A percentile compares a stretch with the other conserved stretches of the same genome.
These are phyloP conservation scores for Odontamblyopus lacepedii DNA, from an alignment of 2,797 vertebrate genomes.

Conservation along the genomic window DNA sequence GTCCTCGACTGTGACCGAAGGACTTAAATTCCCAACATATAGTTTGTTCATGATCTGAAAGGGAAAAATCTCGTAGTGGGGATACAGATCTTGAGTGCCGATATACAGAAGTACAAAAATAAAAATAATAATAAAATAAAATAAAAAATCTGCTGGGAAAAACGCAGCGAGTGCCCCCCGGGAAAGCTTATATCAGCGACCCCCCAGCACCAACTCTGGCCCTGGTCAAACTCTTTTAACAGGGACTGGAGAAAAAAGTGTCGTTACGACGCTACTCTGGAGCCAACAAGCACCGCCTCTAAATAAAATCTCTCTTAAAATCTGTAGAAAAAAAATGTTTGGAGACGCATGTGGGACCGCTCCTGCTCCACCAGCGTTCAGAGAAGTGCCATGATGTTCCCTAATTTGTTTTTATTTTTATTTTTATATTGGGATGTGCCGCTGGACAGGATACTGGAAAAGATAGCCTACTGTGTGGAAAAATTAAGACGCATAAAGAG, in stretches of 20 bases:
- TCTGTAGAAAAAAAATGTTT: constrained; percentile 70
- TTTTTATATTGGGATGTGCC: constrained; percentile 58
- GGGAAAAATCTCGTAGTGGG: constrained; percentile 62
- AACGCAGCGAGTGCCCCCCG: constrained; percentile 72
- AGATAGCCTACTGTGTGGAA: constrained; percentile 52
- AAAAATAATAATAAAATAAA: constrained; percentile 40
- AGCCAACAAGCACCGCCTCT: constrained; percentile 85
- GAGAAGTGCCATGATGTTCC: constrained; percentile 69
- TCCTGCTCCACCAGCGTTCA: constrained; percentile 44
- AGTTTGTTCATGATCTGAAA: constrained; percentile 93
- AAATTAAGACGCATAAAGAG: constrained; percentile 56
- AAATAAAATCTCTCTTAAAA: constrained; percentile 81
- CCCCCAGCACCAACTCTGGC: constrained; percentile 82
- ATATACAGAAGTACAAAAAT: constrained; percentile 58
- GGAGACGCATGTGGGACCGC: constrained; percentile 68
- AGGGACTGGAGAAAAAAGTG: constrained; percentile 79
- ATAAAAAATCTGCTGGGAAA: constrained; percentile 57
- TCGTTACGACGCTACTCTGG: constrained; percentile 81
- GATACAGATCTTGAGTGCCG: constrained; percentile 61
- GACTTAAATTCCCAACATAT: constrained; percentile 94
- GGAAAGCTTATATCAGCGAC: constrained; percentile 70
- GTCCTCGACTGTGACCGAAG: constrained; percentile 91
- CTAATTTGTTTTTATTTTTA: constrained; percentile 60
- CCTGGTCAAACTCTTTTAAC: constrained; percentile 84
- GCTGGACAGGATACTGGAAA: constrained; percentile 33